Conservation (phyloP, 1,140 invertebrate species). For the Heliothis virescens region DNA sequence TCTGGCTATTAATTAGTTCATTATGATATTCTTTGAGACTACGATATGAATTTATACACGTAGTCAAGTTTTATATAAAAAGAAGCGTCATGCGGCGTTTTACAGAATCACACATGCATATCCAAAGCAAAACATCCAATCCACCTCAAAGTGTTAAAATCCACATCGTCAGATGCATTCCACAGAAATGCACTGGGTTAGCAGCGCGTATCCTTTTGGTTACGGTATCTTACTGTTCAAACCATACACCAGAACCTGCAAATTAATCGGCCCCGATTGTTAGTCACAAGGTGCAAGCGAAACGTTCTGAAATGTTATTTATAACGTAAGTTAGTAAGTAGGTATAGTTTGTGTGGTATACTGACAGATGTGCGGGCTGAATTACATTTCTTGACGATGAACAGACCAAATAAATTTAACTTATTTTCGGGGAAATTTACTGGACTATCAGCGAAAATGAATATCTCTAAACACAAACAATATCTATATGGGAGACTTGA, state of each 20-base stretch:
- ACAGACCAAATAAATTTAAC: no score
- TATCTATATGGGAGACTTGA: no score
- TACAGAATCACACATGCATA: slow-evolving; percentile 36
- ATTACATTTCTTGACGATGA: background rate
- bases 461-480: no score
- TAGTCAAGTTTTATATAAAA: background rate
- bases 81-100: slow-evolving; percentile 43
- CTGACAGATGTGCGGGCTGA: background rate
- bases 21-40: no score
- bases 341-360: background rate
- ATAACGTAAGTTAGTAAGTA: slow-evolving; percentile 1
- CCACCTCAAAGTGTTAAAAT: slow-evolving; percentile 65
- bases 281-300: slow-evolving; percentile 68
- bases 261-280: slow-evolving; percentile 81
- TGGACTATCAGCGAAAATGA: no score
- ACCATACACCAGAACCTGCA: slow-evolving; percentile 98
- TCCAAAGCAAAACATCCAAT: slow-evolving; percentile 65
- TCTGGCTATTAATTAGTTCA: no score
- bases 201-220: slow-evolving; percentile 98
- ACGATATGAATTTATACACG: no score
- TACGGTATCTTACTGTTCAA: slow-evolving; percentile 98
- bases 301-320: slow-evolving; percentile 22
- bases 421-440: no score
- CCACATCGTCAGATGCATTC: slow-evolving; percentile 80
- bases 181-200: slow-evolving; percentile 99